Percentiles rank a stretch among this genome's conserved stretches.
Conservation (phyloP, 2,113 vertebrate species). For the Mirounga angustirostris region DNA sequence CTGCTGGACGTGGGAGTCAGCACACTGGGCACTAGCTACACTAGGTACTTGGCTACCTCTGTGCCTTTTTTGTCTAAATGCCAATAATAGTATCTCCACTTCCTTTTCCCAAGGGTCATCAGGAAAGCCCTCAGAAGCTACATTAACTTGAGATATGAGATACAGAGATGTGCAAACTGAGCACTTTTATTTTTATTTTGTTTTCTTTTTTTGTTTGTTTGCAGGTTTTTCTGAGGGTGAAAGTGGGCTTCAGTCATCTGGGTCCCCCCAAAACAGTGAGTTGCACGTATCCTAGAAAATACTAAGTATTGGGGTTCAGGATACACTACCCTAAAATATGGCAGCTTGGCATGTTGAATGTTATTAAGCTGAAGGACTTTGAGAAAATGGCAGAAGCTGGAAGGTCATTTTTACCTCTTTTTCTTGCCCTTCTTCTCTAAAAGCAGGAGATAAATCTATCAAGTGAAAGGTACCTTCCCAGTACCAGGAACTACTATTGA, state of each 20-base stretch:
- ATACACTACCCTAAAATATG: neutral
- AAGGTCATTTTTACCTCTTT: neutral
- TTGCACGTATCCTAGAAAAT: neutral
- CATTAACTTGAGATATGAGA: neutral
- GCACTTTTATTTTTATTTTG: neutral
- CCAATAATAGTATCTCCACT: neutral
- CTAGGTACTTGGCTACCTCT: neutral
- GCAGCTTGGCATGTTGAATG: neutral
- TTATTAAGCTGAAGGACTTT: neutral
- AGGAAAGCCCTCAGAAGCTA: neutral
- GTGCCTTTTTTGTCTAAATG: neutral
- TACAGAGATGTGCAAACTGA: neutral
- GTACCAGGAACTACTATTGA: neutral
- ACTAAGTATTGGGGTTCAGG: neutral
- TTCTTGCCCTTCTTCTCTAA: neutral
- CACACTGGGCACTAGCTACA: neutral
- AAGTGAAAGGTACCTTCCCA: neutral
- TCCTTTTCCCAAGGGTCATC: neutral
- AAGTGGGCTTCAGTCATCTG: neutral
- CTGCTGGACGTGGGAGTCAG: neutral
- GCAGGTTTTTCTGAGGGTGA: neutral
- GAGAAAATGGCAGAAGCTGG: neutral
- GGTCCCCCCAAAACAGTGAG: neutral
- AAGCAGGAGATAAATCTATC: neutral
- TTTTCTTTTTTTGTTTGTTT: neutral